phyloP scores from a whole-genome alignment of 92 coral and sea anemone species.

The Chrysogorgia sp. region DNA sequence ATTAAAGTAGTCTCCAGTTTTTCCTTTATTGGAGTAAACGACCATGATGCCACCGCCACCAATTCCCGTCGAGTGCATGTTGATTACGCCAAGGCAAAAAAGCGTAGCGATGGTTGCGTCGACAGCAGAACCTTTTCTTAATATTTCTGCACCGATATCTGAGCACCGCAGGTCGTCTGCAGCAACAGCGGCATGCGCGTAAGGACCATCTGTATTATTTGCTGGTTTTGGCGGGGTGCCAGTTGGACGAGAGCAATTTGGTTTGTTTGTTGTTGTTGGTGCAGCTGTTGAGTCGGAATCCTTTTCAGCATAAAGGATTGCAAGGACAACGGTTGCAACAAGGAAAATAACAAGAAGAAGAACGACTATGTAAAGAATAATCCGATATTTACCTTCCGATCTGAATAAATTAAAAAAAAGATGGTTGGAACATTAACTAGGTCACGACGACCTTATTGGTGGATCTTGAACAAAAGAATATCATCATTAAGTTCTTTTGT shows the following conservation, averaged over 20 bases:
- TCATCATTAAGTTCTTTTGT: no score
- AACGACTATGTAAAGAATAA: background rate
- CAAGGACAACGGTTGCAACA: background rate
- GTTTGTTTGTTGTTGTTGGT: background rate
- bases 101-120: constrained; percentile 83
- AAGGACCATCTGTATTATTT: constrained; percentile 58
- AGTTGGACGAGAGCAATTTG: background rate
- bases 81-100: constrained; percentile 86
- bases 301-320: constrained; percentile 12
- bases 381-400: background rate
- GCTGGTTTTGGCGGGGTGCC: constrained; percentile 26
- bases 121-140: constrained; percentile 84
- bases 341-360: background rate
- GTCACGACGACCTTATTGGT: no score
- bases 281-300: constrained; percentile 35
- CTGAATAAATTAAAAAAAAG: background rate
- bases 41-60: constrained; percentile 98
- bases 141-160: constrained; percentile 76
- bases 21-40: constrained; percentile 62
- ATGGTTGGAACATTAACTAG: no score
- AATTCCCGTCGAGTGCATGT: constrained; percentile 97
- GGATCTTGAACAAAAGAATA: no score
- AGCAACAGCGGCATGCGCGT: constrained; percentile 66
- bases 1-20: constrained; percentile 67
- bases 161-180: constrained; percentile 79